Evolutionary conservation across 2,113 vertebrate species (phyloP).

Genomic region (Epinephelus lanceolatus): DNA sequence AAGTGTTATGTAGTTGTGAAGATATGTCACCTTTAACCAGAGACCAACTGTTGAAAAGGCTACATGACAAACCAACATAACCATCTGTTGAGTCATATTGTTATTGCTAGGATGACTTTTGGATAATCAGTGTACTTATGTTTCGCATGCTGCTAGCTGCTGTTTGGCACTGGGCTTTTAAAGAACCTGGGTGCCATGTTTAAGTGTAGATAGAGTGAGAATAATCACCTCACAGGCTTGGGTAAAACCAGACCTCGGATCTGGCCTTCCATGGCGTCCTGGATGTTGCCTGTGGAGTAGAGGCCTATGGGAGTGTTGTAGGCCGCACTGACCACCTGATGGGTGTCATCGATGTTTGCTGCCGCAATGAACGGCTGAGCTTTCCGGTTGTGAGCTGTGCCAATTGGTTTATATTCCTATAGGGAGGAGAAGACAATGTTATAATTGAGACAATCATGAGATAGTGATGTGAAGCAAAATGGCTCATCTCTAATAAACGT

Average conservation of each 20-base stretch:
- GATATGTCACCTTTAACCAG: no score
- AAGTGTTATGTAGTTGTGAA: no score
- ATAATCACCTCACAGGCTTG: slow-evolving; percentile 83
- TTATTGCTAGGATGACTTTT: not conserved
- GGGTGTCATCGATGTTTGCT: slow-evolving; percentile 95
- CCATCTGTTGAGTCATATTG: no score
- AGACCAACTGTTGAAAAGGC: not conserved
- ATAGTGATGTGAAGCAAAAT: not conserved
- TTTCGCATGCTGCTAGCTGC: not conserved
- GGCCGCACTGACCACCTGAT: slow-evolving; percentile 96
- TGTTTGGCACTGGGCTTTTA: not conserved
- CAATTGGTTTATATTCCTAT: slow-evolving; percentile 95
- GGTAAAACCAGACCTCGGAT: slow-evolving; percentile 90
- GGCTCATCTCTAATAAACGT: not conserved
- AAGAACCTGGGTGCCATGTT: not conserved
- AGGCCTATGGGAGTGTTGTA: slow-evolving; percentile 99
- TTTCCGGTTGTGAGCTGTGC: slow-evolving; percentile 92
- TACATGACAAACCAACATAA: not conserved
- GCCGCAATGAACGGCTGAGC: slow-evolving; percentile 96
- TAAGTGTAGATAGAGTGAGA: not conserved
- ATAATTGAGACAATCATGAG: not conserved
- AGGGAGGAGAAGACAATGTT: slow-evolving; percentile 2
- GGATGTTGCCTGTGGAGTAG: slow-evolving; percentile 97
- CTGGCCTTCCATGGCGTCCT: slow-evolving; percentile 96
- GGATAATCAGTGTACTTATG: not conserved